A percentile compares a stretch with the other conserved stretches of the same genome.
Evolutionary conservation across 1,140 invertebrate genomes (phyloP).

Genomic region (Akabosia matsudoensis): DNA sequence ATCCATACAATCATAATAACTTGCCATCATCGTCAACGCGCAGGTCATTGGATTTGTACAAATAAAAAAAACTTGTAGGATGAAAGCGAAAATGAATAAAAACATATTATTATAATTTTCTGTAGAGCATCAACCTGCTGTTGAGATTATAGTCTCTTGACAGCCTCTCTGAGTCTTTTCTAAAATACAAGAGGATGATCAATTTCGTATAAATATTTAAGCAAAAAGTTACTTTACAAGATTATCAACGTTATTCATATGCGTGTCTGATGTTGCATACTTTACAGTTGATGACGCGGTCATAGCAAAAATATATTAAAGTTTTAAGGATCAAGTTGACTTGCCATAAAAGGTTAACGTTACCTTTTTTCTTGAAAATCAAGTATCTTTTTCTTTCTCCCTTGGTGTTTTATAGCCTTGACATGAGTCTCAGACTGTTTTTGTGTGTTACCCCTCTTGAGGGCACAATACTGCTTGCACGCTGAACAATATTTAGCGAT

Average conservation of each 20-base stretch:
- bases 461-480: neutral
- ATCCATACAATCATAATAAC: neutral
- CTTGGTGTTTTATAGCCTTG: slow-evolving; percentile 23
- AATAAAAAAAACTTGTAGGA: slow-evolving; percentile 24
- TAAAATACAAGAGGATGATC: neutral
- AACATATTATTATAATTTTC: slow-evolving; percentile 20
- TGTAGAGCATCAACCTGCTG: slow-evolving; percentile 19
- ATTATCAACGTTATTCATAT: neutral
- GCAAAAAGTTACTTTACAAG: slow-evolving; percentile 5
- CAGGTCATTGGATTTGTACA: slow-evolving; percentile 17
- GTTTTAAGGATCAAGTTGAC: slow-evolving; percentile 12
- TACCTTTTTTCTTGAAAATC: slow-evolving; percentile 25
- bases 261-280: neutral
- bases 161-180: neutral
- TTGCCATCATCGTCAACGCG: neutral
- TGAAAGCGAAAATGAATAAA: slow-evolving; percentile 25
- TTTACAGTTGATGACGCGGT: neutral
- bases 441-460: slow-evolving; percentile 22
- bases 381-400: slow-evolving; percentile 21
- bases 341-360: slow-evolving; percentile 23
- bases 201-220: neutral
- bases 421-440: slow-evolving; percentile 12
- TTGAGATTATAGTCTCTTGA: neutral
- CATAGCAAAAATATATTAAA: neutral
- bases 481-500: no score